Evolutionary conservation across 2,888 invertebrate genomes (phyloP).

Genomic region (Sericinus montela): DNA sequence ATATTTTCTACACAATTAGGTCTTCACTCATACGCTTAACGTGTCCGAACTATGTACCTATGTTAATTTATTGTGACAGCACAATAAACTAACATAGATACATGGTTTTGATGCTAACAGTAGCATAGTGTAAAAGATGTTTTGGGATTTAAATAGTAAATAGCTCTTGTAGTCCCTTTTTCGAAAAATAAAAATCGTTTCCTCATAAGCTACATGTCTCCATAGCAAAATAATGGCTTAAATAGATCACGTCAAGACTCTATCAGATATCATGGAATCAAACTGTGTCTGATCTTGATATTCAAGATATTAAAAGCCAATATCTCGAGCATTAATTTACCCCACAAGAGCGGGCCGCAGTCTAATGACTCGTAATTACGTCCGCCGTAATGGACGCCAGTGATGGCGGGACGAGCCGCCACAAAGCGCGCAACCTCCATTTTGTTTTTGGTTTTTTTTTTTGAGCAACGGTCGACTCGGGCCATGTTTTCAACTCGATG

Average conservation of each 20-base stretch:
- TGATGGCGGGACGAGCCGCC: constrained; percentile 55
- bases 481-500: constrained; percentile 10
- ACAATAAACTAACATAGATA: too few species aligned
- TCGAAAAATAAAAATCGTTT: too few species aligned
- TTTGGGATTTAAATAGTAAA: too few species aligned
- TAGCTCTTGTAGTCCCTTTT: too few species aligned
- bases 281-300: constrained; percentile 19
- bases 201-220: too few species aligned
- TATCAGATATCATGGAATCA: constrained; percentile 28
- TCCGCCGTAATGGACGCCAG: constrained; percentile 60
- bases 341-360: constrained; percentile 46
- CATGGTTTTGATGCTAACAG: too few species aligned
- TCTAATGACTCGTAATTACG: constrained; percentile 74
- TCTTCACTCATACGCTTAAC: too few species aligned
- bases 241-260: neutral
- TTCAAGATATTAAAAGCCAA: constrained; percentile 60
- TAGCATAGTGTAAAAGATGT: too few species aligned
- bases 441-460: constrained; percentile 49
- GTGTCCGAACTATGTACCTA: too few species aligned
- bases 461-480: constrained; percentile 17
- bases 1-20: too few species aligned
- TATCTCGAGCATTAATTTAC: constrained; percentile 47
- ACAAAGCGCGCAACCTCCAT: constrained; percentile 61
- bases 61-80: too few species aligned
- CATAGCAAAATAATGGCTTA: too few species aligned